These are phyloP conservation scores for Phymastichus coffea DNA, from an alignment of 1,140 invertebrate species.

Conservation along the genomic window DNA sequence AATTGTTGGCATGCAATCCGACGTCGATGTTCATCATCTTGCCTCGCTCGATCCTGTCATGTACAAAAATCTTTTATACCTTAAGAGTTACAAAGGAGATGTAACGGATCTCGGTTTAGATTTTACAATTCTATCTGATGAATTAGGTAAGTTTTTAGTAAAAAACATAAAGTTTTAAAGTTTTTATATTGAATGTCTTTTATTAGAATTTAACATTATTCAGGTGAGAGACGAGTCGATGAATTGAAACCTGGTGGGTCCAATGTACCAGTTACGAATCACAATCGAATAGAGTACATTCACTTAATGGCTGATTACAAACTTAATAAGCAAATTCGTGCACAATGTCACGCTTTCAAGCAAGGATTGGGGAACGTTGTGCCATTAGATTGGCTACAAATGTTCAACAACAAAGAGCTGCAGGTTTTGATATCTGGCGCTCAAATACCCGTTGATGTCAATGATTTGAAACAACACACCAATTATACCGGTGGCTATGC, in stretches of 20 bases:
- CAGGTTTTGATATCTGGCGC: slow-evolving; percentile 94
- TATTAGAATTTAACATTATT: not conserved
- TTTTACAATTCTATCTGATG: slow-evolving; percentile 88
- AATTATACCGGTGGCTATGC: slow-evolving; percentile 85
- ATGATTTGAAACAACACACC: slow-evolving; percentile 83
- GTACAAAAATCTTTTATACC: slow-evolving; percentile 85
- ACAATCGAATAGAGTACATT: slow-evolving; percentile 95
- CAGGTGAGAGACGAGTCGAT: slow-evolving; percentile 82
- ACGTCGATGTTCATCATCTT: slow-evolving; percentile 91
- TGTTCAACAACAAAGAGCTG: slow-evolving; percentile 94
- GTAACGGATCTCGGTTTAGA: slow-evolving; percentile 84
- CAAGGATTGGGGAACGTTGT: slow-evolving; percentile 87
- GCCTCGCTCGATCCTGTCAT: slow-evolving; percentile 90
- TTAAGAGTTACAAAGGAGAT: slow-evolving; percentile 80
- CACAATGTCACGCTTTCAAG: slow-evolving; percentile 83
- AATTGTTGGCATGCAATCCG: slow-evolving; percentile 73
- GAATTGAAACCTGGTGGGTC: slow-evolving; percentile 89
- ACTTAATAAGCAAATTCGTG: slow-evolving; percentile 87
- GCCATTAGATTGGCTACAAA: slow-evolving; percentile 85
- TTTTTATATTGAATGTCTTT: not conserved
- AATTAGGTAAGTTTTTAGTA: slow-evolving; percentile 57
- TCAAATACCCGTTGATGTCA: slow-evolving; percentile 86
- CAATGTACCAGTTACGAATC: slow-evolving; percentile 85
- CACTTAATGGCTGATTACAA: slow-evolving; percentile 96
- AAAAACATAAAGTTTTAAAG: not conserved